These are phyloP conservation scores for Lampris incognitus DNA, from an alignment of 2,113 vertebrate species.

Conservation along the genomic window DNA sequence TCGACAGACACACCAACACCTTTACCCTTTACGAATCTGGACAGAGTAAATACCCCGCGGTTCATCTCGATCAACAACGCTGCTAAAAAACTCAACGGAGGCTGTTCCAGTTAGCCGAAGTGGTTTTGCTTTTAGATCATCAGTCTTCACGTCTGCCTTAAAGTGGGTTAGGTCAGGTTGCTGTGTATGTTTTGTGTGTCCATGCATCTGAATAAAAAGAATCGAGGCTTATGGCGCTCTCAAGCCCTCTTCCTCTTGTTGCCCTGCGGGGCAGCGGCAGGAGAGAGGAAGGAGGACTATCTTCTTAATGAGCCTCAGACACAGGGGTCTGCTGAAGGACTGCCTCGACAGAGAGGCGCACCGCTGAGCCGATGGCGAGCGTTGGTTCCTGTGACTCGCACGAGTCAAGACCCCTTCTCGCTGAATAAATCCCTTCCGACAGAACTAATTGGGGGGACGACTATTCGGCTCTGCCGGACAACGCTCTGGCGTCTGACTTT, in stretches of 20 bases:
- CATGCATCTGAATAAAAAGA: slow-evolving; percentile 30
- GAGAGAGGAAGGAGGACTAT: slow-evolving; percentile 14
- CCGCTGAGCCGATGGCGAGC: slow-evolving; percentile 45
- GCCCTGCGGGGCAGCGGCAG: slow-evolving; percentile 4
- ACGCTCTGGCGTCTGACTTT: slow-evolving; percentile 1
- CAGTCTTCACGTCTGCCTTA: slow-evolving; percentile 75
- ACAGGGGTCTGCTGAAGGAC: slow-evolving; percentile 33
- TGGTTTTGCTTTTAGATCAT: slow-evolving; percentile 31
- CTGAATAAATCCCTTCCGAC: slow-evolving; percentile 22
- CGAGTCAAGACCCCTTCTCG: slow-evolving; percentile 32
- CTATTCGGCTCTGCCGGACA: slow-evolving; percentile 18
- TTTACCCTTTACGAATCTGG: background rate
- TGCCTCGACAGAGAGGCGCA: slow-evolving; percentile 33
- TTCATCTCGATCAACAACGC: slow-evolving; percentile 1
- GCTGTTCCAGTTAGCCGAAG: slow-evolving; percentile 8
- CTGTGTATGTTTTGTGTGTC: background rate
- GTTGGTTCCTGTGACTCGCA: slow-evolving; percentile 26
- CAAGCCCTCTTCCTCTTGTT: slow-evolving; percentile 30
- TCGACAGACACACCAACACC: no score
- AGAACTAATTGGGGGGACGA: slow-evolving; percentile 34
- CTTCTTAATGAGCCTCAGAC: slow-evolving; percentile 38
- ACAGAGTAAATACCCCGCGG: background rate
- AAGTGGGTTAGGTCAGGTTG: slow-evolving; percentile 42
- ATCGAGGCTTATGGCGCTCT: slow-evolving; percentile 33
- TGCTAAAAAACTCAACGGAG: slow-evolving; percentile 33